These are phyloP conservation scores for Platichthys stellatus DNA, from an alignment of 2,113 vertebrate species.

Conservation along the genomic window DNA sequence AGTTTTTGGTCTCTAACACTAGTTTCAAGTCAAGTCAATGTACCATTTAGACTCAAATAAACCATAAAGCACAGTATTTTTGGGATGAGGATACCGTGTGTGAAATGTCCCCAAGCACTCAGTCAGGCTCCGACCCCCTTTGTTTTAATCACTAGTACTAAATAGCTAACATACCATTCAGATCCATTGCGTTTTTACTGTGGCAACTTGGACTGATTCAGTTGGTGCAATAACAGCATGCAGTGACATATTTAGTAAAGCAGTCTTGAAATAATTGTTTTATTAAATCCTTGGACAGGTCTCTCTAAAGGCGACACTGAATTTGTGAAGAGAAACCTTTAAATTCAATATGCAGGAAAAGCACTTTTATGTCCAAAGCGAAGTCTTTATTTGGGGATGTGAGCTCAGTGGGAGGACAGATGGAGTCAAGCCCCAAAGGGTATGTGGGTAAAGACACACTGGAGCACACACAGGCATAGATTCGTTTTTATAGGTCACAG, in stretches of 20 bases:
- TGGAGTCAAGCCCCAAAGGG: conserved; percentile 67
- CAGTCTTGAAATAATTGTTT: conserved; percentile 1
- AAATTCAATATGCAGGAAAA: conserved; percentile 42
- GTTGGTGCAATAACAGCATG: background rate
- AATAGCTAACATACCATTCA: background rate
- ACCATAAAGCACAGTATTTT: too few species aligned
- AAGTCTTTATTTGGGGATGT: conserved; percentile 64
- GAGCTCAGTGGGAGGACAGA: conserved; percentile 68
- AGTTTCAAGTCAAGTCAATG: too few species aligned
- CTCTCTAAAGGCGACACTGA: conserved; percentile 1
- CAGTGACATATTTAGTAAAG: conserved; percentile 9
- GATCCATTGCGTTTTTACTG: background rate
- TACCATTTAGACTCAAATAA: too few species aligned
- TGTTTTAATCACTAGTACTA: background rate
- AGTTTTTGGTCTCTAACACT: too few species aligned
- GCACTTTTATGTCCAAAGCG: conserved; percentile 51
- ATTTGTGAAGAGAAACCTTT: conserved; percentile 28
- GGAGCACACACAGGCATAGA: conserved; percentile 40
- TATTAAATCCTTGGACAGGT: background rate
- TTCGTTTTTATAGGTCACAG: conserved; percentile 66
- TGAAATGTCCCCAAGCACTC: too few species aligned
- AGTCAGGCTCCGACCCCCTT: too few species aligned
- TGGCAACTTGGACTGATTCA: background rate
- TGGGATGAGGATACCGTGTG: too few species aligned
- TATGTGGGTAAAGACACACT: conserved; percentile 55